A percentile compares a stretch with the other conserved stretches of the same genome.
phyloP scores from a whole-genome alignment of 2,888 invertebrate genomes.

The Dicyrtomina minuta region DNA sequence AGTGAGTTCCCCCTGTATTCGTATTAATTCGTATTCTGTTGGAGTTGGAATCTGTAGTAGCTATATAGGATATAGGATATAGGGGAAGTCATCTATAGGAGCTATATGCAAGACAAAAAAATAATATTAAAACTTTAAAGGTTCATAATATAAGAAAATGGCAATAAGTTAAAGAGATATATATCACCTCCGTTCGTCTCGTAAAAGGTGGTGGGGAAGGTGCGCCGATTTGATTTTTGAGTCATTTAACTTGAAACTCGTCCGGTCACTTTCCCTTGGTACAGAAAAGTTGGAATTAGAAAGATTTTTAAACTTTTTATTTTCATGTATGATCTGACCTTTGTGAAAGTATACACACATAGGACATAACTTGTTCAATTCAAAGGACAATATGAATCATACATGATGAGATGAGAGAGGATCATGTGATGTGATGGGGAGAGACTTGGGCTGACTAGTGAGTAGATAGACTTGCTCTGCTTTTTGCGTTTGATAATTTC shows the following conservation, averaged over 20 bases:
- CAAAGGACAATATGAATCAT: too few species aligned
- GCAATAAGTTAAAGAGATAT: neutral
- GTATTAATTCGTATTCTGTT: too few species aligned
- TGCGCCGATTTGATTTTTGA: conserved; percentile 3
- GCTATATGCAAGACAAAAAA: too few species aligned
- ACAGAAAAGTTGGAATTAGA: neutral
- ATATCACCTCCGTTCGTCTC: too few species aligned
- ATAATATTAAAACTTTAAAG: too few species aligned
- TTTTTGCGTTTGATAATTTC: too few species aligned
- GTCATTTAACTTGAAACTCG: conserved; percentile 21
- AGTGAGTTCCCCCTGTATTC: too few species aligned
- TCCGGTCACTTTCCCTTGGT: conserved; percentile 33
- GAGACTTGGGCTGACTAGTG: too few species aligned
- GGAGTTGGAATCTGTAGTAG: neutral
- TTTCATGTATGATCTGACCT: conserved; percentile 23
- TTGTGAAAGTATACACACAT: conserved; percentile 28
- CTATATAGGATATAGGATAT: neutral
- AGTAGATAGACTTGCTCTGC: too few species aligned
- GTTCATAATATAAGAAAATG: too few species aligned
- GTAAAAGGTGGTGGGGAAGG: neutral
- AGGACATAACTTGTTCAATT: neutral
- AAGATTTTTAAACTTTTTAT: conserved; percentile 15
- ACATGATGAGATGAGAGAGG: too few species aligned
- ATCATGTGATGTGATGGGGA: too few species aligned
- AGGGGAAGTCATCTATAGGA: neutral